A percentile compares a stretch with the other conserved stretches of the same genome.
Evolutionary conservation across 2,113 vertebrate species (phyloP).

Genomic region (Nymphicus hollandicus): DNA sequence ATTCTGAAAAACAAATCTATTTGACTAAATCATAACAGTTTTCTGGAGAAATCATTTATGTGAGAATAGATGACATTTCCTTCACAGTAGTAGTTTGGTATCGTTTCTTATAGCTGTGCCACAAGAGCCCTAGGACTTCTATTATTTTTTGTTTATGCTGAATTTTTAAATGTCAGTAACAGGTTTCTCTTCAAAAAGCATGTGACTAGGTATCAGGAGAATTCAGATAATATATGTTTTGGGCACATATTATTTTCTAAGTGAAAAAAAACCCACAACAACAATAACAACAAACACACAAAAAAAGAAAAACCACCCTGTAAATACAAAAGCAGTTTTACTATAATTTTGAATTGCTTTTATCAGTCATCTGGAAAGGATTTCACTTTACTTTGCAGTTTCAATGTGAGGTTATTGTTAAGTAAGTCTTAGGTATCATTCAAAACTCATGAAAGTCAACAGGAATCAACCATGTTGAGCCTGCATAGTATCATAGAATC

Average conservation of each 20-base stretch:
- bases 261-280: background rate
- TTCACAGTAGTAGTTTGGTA: background rate
- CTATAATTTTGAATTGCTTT: background rate
- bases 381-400: background rate
- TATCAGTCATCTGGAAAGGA: background rate
- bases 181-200: background rate
- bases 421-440: background rate
- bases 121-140: background rate
- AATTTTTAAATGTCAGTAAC: background rate
- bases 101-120: background rate
- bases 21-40: background rate
- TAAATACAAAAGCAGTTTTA: background rate
- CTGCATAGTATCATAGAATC: background rate
- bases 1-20: background rate
- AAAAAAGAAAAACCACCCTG: background rate
- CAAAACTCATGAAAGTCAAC: background rate
- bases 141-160: background rate
- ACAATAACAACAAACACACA: too few relatives aligned
- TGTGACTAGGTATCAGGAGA: background rate
- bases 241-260: background rate
- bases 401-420: background rate
- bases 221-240: background rate
- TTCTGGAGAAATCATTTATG: background rate
- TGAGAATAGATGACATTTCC: background rate
- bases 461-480: background rate